Evolutionary conservation across 2,888 invertebrate genomes (phyloP), one percentile per base, ranked within the genome.

Genomic region (Platerodrilus igneus): DNA sequence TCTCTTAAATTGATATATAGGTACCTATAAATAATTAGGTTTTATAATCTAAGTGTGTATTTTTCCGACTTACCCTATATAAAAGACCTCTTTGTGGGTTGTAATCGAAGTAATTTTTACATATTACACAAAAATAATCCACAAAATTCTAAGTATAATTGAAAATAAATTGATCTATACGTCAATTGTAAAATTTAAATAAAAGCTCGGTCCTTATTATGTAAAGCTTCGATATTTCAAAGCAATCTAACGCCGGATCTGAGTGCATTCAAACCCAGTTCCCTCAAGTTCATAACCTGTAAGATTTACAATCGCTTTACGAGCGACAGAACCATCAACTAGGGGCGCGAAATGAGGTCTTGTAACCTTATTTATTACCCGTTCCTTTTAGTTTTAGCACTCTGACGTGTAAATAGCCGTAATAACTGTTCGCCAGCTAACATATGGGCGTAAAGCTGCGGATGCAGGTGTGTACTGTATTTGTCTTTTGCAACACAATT

Each of bases 321-420:
- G 57, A 59, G 51, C 53, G 48, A 45, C 50, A 52, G 45, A 47
- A 52, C 54, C 57, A 58, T 59, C 56, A 58, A 56, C 49, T 56
- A 46, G 55, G 46, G 51, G 53, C 54, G 52, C 53, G 54, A 58
- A 59, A 58, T 56, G 57, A 56, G 57, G 53, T 58, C 56, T 51
- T 50, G 52, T 50, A 46, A 49, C 45, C 46, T 58, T 57, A 55
- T 57, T 58, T 58, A 56, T 50, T 56, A 52, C 45, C 40, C 48
- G 51, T 52, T 55, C 53, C 57, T 53, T 56, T 57, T 54, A 53
- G 55, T 56, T 56, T 57, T 57, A 59, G 53, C 57, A 55, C 57
- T 56, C 49, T 51, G 52, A 57, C 55, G 57, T 56, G 57, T 48
- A 52, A 55, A 54, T 50, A 51, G 50, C 49, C 46, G 39, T 31